A percentile compares a stretch with the other conserved stretches of the same genome.
Evolutionary conservation across 2,113 vertebrate genomes (phyloP).

Genomic region (Camarhynchus parvulus): DNA sequence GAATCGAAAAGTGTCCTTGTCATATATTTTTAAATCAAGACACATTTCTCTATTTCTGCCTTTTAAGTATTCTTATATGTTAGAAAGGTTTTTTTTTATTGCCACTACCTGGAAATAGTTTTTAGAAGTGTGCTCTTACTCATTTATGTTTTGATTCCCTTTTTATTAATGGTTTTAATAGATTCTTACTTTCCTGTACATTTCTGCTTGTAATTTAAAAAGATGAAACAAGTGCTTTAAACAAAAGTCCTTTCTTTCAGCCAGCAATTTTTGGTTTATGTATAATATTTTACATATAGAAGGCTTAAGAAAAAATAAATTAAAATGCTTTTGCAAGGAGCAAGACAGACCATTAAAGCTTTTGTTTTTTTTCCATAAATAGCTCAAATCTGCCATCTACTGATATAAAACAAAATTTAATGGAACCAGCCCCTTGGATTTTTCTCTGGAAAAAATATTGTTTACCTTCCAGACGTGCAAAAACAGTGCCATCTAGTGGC

Average conservation of each 20-base stretch:
- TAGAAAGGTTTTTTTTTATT: slow-evolving; percentile 19
- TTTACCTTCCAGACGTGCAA: slow-evolving; percentile 24
- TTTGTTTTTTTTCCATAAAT: slow-evolving; percentile 6
- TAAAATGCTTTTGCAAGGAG: slow-evolving; percentile 62
- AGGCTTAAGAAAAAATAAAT: slow-evolving; percentile 63
- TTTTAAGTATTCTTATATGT: neutral
- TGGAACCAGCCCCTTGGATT: neutral
- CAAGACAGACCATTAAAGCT: neutral
- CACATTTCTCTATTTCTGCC: neutral
- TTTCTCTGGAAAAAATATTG: neutral
- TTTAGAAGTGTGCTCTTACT: slow-evolving; percentile 66
- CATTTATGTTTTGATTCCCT: slow-evolving; percentile 70
- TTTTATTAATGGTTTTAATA: slow-evolving; percentile 64
- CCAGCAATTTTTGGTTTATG: slow-evolving; percentile 40
- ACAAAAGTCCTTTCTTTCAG: slow-evolving; percentile 52
- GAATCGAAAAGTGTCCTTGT: neutral
- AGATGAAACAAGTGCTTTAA: slow-evolving; percentile 68
- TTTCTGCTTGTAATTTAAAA: slow-evolving; percentile 59
- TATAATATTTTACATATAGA: neutral
- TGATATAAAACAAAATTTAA: neutral
- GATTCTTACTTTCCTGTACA: slow-evolving; percentile 54
- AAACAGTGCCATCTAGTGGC: slow-evolving; percentile 77
- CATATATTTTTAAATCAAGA: neutral
- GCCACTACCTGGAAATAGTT: slow-evolving; percentile 54
- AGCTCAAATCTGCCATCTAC: slow-evolving; percentile 79